Percentiles rank a stretch among this genome's conserved stretches.
phyloP scores from a whole-genome alignment of 2,797 vertebrate genomes.

The Semotilus atromaculatus region DNA sequence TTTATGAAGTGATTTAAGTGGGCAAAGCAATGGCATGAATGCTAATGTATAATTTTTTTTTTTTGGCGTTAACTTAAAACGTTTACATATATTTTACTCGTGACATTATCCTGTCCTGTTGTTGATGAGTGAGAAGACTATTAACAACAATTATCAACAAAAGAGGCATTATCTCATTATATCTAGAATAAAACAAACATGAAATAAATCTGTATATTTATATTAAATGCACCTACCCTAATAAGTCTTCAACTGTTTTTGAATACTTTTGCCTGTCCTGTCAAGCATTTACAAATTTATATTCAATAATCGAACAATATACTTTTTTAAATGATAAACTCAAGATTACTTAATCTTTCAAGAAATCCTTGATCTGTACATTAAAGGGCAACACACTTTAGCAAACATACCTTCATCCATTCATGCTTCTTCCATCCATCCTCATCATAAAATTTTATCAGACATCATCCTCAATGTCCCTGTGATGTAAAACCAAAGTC shows the following conservation, averaged over 20 bases:
- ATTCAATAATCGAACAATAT: background rate
- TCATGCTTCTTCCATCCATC: background rate
- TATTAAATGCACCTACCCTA: background rate
- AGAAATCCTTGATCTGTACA: background rate
- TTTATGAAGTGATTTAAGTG: background rate
- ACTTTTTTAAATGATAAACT: background rate
- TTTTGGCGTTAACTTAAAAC: conserved; percentile 9
- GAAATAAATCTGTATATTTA: background rate
- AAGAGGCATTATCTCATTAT: background rate
- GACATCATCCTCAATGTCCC: background rate
- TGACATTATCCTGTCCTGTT: conserved; percentile 59
- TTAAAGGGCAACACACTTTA: background rate
- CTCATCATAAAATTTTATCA: background rate
- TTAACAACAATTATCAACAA: background rate
- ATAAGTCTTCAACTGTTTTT: background rate
- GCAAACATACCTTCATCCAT: background rate
- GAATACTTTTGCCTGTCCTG: background rate
- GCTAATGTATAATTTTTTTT: background rate
- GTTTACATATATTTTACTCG: conserved; percentile 62
- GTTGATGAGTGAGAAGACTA: conserved; percentile 59
- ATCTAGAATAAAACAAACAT: background rate
- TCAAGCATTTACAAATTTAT: conserved; percentile 53
- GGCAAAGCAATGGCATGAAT: background rate
- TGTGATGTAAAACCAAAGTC: too few relatives aligned
- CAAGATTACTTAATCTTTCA: background rate